phyloP scores from a whole-genome alignment of 2,797 vertebrate genomes.

The Austrolebias charrua region DNA sequence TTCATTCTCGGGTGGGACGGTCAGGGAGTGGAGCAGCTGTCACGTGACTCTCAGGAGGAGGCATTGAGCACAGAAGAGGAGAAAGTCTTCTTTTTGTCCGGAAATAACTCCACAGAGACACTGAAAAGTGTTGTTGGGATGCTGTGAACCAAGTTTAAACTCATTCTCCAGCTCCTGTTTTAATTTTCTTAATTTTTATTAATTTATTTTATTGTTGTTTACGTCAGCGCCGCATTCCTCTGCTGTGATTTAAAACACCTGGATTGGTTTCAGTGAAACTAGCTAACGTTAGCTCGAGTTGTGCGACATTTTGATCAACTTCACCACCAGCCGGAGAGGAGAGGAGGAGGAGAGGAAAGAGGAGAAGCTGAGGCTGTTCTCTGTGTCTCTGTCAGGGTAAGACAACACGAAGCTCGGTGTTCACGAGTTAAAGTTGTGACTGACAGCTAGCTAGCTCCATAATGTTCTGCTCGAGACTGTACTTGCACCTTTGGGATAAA shows the following conservation, averaged over 20 bases:
- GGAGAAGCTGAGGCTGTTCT: constrained; percentile 18
- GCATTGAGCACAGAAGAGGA: constrained; percentile 27
- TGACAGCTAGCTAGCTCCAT: constrained; percentile 13
- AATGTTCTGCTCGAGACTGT: background rate
- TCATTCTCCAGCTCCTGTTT: background rate
- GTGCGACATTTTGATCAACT: background rate
- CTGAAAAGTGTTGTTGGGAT: background rate
- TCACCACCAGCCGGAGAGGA: constrained; percentile 8
- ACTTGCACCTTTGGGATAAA: background rate
- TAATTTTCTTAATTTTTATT: no score
- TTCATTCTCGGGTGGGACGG: background rate
- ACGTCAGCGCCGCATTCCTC: constrained; percentile 75
- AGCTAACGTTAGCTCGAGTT: constrained; percentile 11
- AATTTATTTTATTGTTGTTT: constrained; percentile 5
- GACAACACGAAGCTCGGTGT: constrained; percentile 4
- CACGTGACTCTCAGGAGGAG: constrained; percentile 69
- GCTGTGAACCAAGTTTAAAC: background rate
- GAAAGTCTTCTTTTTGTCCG: constrained; percentile 13
- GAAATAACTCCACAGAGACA: background rate
- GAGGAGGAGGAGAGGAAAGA: constrained; percentile 12
- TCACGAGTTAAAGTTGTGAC: background rate
- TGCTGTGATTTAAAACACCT: constrained; percentile 42
- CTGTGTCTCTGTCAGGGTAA: constrained; percentile 57
- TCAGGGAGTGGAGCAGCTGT: constrained; percentile 22
- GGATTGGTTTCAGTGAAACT: constrained; percentile 42